A percentile compares a stretch with the other conserved stretches of the same genome.
Evolutionary conservation across 2,113 vertebrate genomes (phyloP).

Genomic region (Ceratotherium simum): DNA sequence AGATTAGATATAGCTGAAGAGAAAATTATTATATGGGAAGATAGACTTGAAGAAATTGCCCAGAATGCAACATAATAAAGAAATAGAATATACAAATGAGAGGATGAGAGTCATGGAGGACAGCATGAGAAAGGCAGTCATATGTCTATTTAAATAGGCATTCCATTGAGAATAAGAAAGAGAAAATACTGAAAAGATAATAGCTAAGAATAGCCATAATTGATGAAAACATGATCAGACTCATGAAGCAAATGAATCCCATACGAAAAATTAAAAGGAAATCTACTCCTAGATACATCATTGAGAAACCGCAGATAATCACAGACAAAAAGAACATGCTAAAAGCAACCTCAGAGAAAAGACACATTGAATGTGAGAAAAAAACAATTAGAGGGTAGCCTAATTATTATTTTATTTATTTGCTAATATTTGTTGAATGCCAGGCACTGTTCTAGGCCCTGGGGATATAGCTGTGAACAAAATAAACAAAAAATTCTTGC

Average conservation of each 20-base stretch:
- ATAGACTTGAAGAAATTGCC: constrained; percentile 19
- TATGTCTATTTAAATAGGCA: not conserved
- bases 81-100: not conserved
- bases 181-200: not conserved
- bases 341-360: not conserved
- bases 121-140: not conserved
- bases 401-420: not conserved
- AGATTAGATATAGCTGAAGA: not conserved
- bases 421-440: constrained; percentile 15
- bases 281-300: not conserved
- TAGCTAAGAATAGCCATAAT: not conserved
- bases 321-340: not conserved
- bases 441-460: not conserved
- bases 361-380: not conserved
- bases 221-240: not conserved
- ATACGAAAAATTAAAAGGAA: not conserved
- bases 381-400: not conserved
- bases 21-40: not conserved
- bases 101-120: not conserved
- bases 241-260: not conserved
- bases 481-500: not conserved
- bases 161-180: not conserved
- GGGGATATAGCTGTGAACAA: not conserved
- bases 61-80: not conserved
- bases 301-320: not conserved